Base-by-base conservation (phyloP, 2,797 vertebrate genomes). In the Petrocephalus schoutedeni region DNA sequence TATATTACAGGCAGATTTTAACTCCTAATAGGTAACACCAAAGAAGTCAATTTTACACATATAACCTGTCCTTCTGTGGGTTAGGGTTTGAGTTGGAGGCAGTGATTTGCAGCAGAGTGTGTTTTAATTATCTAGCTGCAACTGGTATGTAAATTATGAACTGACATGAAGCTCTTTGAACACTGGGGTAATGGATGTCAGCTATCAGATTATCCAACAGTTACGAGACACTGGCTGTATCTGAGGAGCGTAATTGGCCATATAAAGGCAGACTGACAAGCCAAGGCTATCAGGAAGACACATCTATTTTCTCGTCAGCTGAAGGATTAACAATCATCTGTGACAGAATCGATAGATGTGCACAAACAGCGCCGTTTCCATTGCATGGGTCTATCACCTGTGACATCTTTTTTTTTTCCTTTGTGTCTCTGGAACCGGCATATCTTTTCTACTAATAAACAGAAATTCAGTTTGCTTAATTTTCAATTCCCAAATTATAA, bases 401-500 rank as follows among this genome's bases (percentile, higher is more conserved):
- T 77, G 71, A 77, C n/a, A 83, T 83, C n/a, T 53, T 53, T 21
- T 64, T 5, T 53, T 21, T 64, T 5, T 21, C 10, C 19, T 10
- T 41, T 82, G 77, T 51, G n/a, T 19, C 2, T n/a, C n/a, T 23
- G 45, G 3, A 41, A 74, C 41, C 4, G 1, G 36, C 2, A 45
- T 45, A 45, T 77, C 2, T 45, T 77, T 77, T n/a, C 71, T n/a
- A 5, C 36, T 77, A 45, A 45, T 45, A 41, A 45, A 45, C 16
- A 19, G 16, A 45, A 77, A 77, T 45, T 7, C 6, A 5, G 8
- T 77, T 41, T 77, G 19, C 36, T 45, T 77, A 2, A 19, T 77
- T 77, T 45, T n/a, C 56, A 49, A 84, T 86, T 54, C 41, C 89
- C 85, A 45, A 19, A 80, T 90, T 86, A 87, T 58, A 87, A 28